Percentiles rank a stretch among this genome's conserved stretches.
These are phyloP conservation scores for Diuraphis noxia DNA, from an alignment of 1,140 invertebrate species.

Conservation along the genomic window DNA sequence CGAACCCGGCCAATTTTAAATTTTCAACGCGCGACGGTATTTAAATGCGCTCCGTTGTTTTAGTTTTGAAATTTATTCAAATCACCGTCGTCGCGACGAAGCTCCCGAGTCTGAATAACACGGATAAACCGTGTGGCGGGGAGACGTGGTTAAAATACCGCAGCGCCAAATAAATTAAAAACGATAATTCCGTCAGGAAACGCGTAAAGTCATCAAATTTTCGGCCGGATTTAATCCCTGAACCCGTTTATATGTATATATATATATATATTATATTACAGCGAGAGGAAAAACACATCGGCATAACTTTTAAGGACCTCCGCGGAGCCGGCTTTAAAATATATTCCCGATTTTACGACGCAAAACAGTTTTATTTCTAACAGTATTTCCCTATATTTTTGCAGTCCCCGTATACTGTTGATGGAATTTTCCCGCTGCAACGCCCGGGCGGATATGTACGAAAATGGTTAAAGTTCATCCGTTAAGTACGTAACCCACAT, in stretches of 20 bases:
- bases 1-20: background rate
- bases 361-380: background rate
- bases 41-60: background rate
- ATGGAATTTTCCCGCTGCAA: background rate
- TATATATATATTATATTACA: background rate
- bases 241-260: background rate
- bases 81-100: background rate
- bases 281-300: background rate
- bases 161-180: background rate
- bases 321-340: constrained; percentile 16
- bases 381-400: background rate
- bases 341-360: constrained; percentile 20
- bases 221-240: background rate
- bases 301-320: background rate
- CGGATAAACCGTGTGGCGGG: background rate
- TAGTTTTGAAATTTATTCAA: background rate
- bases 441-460: background rate
- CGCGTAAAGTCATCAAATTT: background rate
- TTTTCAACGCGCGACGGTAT: background rate
- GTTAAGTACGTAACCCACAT: background rate
- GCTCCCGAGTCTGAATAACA: background rate
- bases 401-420: background rate
- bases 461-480: constrained; percentile 12
- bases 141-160: background rate
- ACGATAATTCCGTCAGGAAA: background rate